Conservation (phyloP, 2,888 invertebrate species). For the Philaethria dido region DNA sequence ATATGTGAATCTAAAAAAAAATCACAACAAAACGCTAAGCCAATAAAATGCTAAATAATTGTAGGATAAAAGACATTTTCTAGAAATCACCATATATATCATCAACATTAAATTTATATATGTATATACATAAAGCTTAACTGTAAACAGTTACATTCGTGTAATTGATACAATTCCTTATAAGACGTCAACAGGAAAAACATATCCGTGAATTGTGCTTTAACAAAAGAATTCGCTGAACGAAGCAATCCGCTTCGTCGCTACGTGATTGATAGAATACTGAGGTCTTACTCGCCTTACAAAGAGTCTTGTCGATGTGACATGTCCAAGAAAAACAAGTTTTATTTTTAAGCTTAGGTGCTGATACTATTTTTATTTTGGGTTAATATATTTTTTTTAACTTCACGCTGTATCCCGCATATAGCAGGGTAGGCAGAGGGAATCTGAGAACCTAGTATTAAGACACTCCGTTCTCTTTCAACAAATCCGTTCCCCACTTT, state of each 20-base stretch:
- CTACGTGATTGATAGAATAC: slow-evolving; percentile 38
- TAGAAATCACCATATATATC: too few relatives aligned
- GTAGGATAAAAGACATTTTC: too few relatives aligned
- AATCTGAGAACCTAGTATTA: too few relatives aligned
- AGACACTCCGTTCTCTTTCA: too few relatives aligned
- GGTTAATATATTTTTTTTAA: too few relatives aligned
- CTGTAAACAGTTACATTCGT: slow-evolving; percentile 2
- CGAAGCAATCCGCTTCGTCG: slow-evolving; percentile 33
- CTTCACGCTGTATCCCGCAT: too few relatives aligned
- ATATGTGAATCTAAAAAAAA: too few relatives aligned
- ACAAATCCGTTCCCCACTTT: too few relatives aligned
- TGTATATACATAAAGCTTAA: neutral
- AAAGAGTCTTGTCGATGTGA: slow-evolving; percentile 20
- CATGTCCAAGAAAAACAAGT: slow-evolving; percentile 23
- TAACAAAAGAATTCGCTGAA: slow-evolving; percentile 37
- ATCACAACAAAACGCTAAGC: too few relatives aligned
- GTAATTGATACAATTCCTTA: slow-evolving; percentile 15
- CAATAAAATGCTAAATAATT: too few relatives aligned
- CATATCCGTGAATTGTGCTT: slow-evolving; percentile 33
- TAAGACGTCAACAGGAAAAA: slow-evolving; percentile 25
- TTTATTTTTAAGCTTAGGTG: slow-evolving; percentile 9
- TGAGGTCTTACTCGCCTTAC: slow-evolving; percentile 28
- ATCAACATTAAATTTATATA: too few relatives aligned
- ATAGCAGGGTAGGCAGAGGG: too few relatives aligned
- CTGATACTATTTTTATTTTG: neutral